These are phyloP conservation scores for Ectropis grisescens DNA, from an alignment of 1,140 invertebrate species.

Conservation along the genomic window DNA sequence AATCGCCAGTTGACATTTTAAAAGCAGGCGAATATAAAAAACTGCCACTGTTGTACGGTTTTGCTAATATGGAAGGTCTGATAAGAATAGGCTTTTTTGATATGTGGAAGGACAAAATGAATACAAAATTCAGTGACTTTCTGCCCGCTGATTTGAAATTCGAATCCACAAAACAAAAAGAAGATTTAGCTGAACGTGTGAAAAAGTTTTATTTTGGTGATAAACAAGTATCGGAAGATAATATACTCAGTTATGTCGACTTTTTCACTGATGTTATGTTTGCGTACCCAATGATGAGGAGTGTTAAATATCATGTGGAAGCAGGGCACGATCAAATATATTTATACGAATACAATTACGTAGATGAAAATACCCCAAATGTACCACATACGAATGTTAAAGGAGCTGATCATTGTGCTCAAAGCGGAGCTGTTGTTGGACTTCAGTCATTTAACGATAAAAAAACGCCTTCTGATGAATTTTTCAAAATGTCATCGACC, in stretches of 20 bases:
- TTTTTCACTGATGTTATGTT: constrained; percentile 19
- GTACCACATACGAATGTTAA: constrained; percentile 8
- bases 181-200: constrained; percentile 8
- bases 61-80: constrained; percentile 28
- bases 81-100: constrained; percentile 16
- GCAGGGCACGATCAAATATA: constrained; percentile 15
- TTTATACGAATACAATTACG: constrained; percentile 17
- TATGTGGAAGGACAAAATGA: constrained; percentile 22
- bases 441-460: no score
- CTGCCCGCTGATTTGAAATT: constrained; percentile 18
- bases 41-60: constrained; percentile 28
- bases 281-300: constrained; percentile 4
- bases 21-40: constrained; percentile 21
- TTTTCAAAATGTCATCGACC: constrained; percentile 7
- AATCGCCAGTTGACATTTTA: constrained; percentile 24
- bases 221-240: constrained; percentile 1
- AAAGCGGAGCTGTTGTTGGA: no score
- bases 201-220: constrained; percentile 21
- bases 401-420: constrained; percentile 17
- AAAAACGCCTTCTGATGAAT: constrained; percentile 12
- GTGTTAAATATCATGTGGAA: constrained; percentile 7
- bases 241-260: constrained; percentile 11
- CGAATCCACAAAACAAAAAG: constrained; percentile 6
- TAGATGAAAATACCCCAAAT: constrained; percentile 2
- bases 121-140: constrained; percentile 16